phyloP scores from a whole-genome alignment of 2,888 invertebrate genomes.

The Ochlodes sylvanus region DNA sequence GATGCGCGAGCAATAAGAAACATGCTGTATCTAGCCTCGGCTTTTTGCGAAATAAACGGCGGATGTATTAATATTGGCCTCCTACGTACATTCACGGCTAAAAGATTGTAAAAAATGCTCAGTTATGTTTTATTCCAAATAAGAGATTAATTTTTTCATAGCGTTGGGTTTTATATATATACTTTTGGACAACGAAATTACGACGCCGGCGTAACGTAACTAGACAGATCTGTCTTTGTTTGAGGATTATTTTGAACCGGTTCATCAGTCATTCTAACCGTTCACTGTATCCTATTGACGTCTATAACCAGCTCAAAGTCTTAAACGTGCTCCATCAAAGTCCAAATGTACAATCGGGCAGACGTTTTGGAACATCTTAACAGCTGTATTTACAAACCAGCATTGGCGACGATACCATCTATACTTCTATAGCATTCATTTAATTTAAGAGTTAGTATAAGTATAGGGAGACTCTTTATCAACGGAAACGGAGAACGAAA shows the following conservation, averaged over 20 bases:
- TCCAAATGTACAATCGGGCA: too few species aligned
- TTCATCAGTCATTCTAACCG: not conserved
- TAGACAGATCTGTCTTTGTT: not conserved
- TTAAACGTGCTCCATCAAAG: not conserved
- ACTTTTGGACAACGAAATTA: not conserved
- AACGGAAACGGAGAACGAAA: too few species aligned
- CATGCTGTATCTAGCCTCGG: slow-evolving; percentile 45
- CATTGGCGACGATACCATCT: too few species aligned
- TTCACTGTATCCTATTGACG: not conserved
- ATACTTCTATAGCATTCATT: too few species aligned
- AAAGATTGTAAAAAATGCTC: slow-evolving; percentile 12
- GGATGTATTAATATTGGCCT: slow-evolving; percentile 67
- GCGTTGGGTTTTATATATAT: too few species aligned
- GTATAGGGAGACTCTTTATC: too few species aligned
- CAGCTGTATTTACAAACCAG: too few species aligned
- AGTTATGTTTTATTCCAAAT: too few species aligned
- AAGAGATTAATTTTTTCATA: too few species aligned
- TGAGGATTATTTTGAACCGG: slow-evolving; percentile 1
- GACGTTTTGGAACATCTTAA: too few species aligned
- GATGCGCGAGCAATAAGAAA: slow-evolving; percentile 62
- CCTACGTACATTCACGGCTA: slow-evolving; percentile 38
- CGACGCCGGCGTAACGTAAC: not conserved
- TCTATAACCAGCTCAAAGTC: too few species aligned
- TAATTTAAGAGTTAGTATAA: too few species aligned
- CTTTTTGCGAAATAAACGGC: slow-evolving; percentile 64